A percentile compares a stretch with the other conserved stretches of the same genome.
Evolutionary conservation across 2,797 vertebrate genomes (phyloP).

Genomic region (Rhinophrynus dorsalis): DNA sequence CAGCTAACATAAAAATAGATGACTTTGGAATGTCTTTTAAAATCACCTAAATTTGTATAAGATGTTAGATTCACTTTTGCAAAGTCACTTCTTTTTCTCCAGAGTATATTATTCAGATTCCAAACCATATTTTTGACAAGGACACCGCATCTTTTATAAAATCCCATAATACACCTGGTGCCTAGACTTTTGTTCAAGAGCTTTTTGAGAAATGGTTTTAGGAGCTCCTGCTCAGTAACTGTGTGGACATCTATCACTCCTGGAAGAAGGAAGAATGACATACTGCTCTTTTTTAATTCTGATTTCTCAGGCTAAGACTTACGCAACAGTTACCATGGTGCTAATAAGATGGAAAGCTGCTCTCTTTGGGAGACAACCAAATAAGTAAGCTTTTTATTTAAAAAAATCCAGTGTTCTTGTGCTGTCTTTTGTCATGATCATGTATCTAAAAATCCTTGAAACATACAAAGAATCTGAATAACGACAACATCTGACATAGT

Average conservation of each 20-base stretch:
- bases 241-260: slow-evolving; percentile 26
- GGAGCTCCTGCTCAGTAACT: slow-evolving; percentile 8
- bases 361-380: slow-evolving; percentile 29
- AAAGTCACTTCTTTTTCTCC: no score
- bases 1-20: no score
- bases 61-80: no score
- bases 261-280: slow-evolving; percentile 15
- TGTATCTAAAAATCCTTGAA: slow-evolving; percentile 15
- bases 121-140: neutral
- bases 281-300: slow-evolving; percentile 25
- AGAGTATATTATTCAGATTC: neutral
- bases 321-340: slow-evolving; percentile 35
- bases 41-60: no score
- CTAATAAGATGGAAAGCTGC: slow-evolving; percentile 31
- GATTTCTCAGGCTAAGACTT: slow-evolving; percentile 16
- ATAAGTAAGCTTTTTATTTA: slow-evolving; percentile 29
- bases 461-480: slow-evolving; percentile 27
- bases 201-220: slow-evolving; percentile 12
- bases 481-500: slow-evolving; percentile 18
- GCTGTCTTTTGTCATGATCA: slow-evolving; percentile 6
- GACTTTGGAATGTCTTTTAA: no score
- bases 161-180: neutral
- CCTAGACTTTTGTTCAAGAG: neutral
- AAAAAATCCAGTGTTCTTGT: slow-evolving; percentile 3
- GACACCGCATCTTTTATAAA: neutral